These are phyloP conservation scores for Philereme transversata DNA, from an alignment of 2,888 invertebrate genomes.

Conservation along the genomic window DNA sequence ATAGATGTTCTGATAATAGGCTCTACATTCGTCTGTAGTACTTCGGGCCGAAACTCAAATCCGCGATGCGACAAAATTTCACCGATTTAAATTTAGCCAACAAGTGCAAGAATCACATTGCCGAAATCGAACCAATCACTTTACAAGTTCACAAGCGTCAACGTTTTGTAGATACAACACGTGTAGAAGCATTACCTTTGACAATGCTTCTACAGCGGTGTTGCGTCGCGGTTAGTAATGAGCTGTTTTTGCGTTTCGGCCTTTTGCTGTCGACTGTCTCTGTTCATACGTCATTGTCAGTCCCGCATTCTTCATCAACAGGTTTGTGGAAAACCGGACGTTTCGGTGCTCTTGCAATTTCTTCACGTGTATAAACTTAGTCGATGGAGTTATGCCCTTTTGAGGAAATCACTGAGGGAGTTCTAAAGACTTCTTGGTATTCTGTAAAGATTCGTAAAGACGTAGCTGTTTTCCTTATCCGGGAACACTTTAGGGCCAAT, in stretches of 20 bases:
- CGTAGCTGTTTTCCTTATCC: neutral
- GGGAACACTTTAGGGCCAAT: no score
- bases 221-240: no score
- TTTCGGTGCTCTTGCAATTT: slow-evolving; percentile 44
- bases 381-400: slow-evolving; percentile 3
- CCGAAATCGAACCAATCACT: no score
- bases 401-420: slow-evolving; percentile 13
- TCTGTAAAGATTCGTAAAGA: neutral
- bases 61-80: no score
- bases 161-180: no score
- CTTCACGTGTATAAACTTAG: slow-evolving; percentile 39
- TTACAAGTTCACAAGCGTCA: no score
- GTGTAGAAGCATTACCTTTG: neutral
- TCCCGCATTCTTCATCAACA: slow-evolving; percentile 62
- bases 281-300: slow-evolving; percentile 46
- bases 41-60: no score
- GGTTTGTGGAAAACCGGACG: slow-evolving; percentile 67
- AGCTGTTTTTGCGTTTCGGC: no score
- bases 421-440: slow-evolving; percentile 8
- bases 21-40: no score
- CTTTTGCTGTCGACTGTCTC: neutral
- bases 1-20: no score
- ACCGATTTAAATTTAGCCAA: no score
- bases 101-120: no score
- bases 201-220: neutral